Percentiles rank a stretch among this genome's conserved stretches.
Evolutionary conservation across 2,888 invertebrate genomes (phyloP).

Genomic region (Crocallis elinguaria): DNA sequence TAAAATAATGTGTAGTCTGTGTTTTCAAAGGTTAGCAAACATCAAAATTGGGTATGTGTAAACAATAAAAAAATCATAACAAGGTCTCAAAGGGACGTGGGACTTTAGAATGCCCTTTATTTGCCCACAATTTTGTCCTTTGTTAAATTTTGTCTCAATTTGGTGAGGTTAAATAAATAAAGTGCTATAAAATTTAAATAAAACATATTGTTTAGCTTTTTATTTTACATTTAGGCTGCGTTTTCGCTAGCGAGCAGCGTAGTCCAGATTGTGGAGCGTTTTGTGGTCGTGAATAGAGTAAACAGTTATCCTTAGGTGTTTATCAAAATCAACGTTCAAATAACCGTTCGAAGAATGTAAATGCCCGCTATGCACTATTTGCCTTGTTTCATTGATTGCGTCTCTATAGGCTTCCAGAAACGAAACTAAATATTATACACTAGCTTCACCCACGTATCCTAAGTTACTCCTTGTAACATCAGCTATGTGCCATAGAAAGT

Average conservation of each 20-base stretch:
- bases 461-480: no score
- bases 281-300: no score
- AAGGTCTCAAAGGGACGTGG: conserved; percentile 61
- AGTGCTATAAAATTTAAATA: neutral
- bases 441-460: no score
- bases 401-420: no score
- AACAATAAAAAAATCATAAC: conserved; percentile 74
- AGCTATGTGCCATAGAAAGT: no score
- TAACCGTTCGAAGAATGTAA: no score
- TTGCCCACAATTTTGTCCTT: conserved; percentile 51
- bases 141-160: conserved; percentile 44
- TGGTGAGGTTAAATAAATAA: conserved; percentile 25
- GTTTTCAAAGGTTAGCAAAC: conserved; percentile 56
- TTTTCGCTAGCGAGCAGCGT: neutral
- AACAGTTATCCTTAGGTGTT: no score
- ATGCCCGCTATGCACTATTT: no score
- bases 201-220: neutral
- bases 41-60: conserved; percentile 69
- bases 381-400: no score
- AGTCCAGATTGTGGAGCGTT: no score
- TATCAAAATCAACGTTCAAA: no score
- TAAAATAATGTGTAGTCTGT: conserved; percentile 26
- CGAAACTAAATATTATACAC: no score
- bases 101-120: conserved; percentile 59
- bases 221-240: neutral